Evolutionary conservation across 2,797 vertebrate genomes (phyloP), one percentile per base, ranked within the genome.

Genomic region (Clangula hyemalis): DNA sequence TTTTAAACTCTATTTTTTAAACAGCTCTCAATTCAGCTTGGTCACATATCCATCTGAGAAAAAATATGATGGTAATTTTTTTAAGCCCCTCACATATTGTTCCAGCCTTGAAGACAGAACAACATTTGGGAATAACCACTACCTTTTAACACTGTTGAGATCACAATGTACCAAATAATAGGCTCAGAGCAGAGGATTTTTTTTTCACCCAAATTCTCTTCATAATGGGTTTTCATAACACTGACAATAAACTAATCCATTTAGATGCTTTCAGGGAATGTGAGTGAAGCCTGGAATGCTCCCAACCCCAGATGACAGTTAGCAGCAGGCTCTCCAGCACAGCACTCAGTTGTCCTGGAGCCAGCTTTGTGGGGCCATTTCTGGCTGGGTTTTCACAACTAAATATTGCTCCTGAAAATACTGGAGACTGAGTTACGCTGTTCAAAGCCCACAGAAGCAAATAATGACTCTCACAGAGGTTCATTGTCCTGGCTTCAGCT

Each of bases 291-390:
- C 47, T 45, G 51, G 10, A 58, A 41, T 65, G 45, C 7, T 32
- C 73, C 18, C 8, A 70, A 13, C 8, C n/a, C 24, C n/a, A 54
- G 24, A 15, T n/a, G 21, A 49, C 5, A 19, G 39, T 5, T 5
- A 3, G 17, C 30, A 75, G 45, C 62, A 84, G 13, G 38, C 28
- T 73, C 36, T 58, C 18, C 51, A 70, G 25, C 47, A 17, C 0
- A 0, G 36, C 11, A 28, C 34, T 39, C 2, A 0, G 2, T 28
- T 74, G 10, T 66, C 34, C 41, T 4, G 2, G 16, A 60, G 9
- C 7, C 0, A 0, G 6, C 28, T 66, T 61, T 71, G 25, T 6
- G 1, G 60, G 22, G 34, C 8, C 38, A 24, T 1, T 36, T 6
- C 11, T 3, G 3, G 7, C 11, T 56, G 38, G 7, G 4, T n/a